Percentiles rank a stretch among this genome's conserved stretches.
phyloP scores from a whole-genome alignment of 2,888 invertebrate genomes.

The Aricia artaxerxes region DNA sequence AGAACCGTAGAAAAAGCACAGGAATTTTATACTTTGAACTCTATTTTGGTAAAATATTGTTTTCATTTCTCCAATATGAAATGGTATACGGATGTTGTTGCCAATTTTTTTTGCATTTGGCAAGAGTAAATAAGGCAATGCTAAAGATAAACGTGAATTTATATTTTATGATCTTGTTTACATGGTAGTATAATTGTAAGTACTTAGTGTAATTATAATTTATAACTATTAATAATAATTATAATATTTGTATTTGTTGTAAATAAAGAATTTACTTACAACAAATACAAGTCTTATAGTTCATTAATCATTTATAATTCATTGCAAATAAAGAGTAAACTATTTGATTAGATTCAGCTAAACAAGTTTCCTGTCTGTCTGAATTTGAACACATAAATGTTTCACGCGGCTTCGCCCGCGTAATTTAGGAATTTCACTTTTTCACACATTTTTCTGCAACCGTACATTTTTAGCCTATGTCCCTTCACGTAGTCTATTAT shows the following conservation, averaged over 20 bases:
- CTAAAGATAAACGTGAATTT: constrained; percentile 21
- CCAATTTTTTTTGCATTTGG: constrained; percentile 25
- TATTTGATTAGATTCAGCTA: not conserved
- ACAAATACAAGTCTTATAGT: no score
- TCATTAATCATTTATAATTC: no score
- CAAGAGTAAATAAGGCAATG: constrained; percentile 11
- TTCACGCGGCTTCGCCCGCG: no score
- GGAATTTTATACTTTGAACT: not conserved
- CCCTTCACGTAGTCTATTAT: no score
- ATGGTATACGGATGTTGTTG: not conserved
- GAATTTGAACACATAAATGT: no score
- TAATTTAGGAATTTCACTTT: no score
- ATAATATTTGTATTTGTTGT: no score
- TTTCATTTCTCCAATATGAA: constrained; percentile 21
- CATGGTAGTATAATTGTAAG: not conserved
- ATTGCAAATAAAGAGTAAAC: no score
- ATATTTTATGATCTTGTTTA: constrained; percentile 22
- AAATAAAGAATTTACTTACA: no score
- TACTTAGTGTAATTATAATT: not conserved
- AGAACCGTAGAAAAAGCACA: not conserved
- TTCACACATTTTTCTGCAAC: no score
- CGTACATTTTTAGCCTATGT: no score
- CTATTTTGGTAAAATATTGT: constrained; percentile 5
- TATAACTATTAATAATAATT: not conserved
- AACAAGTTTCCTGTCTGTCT: no score